These are phyloP conservation scores for Phaedon cochleariae DNA, from an alignment of 2,888 invertebrate genomes.

Conservation along the genomic window DNA sequence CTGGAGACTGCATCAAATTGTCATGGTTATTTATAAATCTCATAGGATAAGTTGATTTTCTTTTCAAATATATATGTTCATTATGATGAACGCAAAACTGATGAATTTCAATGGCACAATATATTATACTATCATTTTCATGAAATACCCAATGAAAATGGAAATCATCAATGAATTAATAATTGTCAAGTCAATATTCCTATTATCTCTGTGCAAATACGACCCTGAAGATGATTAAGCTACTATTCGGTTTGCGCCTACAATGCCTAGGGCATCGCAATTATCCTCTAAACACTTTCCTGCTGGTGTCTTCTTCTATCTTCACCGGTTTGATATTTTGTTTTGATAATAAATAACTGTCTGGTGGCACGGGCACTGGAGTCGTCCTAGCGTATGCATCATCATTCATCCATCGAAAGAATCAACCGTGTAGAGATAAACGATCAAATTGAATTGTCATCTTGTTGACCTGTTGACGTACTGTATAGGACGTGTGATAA, in stretches of 20 bases:
- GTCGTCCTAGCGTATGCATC: background rate
- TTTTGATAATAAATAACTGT: conserved; percentile 20
- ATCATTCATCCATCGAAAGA: background rate
- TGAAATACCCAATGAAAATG: too few relatives aligned
- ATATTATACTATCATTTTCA: too few relatives aligned
- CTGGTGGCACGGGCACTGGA: conserved; percentile 11
- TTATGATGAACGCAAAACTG: too few relatives aligned
- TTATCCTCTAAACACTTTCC: conserved; percentile 6
- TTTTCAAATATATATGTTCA: too few relatives aligned
- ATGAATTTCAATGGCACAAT: too few relatives aligned
- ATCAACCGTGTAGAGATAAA: background rate
- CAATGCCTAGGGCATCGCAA: conserved; percentile 5
- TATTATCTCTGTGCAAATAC: background rate
- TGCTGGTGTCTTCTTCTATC: conserved; percentile 7
- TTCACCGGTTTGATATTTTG: conserved; percentile 11
- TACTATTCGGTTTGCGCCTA: background rate
- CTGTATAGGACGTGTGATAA: too few relatives aligned
- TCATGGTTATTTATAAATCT: too few relatives aligned
- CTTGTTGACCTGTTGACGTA: background rate
- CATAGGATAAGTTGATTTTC: too few relatives aligned
- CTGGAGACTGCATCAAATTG: too few relatives aligned
- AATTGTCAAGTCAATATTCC: background rate
- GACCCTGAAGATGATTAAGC: conserved; percentile 4
- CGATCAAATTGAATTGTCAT: background rate
- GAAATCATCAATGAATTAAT: too few relatives aligned